Evolutionary conservation across 2,888 invertebrate species (phyloP).

Genomic region (Mallateleia sp.): DNA sequence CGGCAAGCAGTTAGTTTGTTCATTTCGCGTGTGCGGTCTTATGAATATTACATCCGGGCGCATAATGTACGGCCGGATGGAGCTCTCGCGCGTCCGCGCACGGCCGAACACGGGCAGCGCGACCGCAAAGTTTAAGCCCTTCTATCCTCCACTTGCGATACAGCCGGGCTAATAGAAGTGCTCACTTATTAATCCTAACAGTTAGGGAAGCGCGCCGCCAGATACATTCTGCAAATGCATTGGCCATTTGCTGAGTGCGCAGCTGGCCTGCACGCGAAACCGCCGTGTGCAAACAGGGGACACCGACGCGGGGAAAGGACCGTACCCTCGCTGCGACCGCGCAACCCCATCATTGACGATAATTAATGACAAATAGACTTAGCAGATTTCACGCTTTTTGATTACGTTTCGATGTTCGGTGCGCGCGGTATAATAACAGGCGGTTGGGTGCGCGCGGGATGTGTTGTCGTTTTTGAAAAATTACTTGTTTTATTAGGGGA

Average conservation of each 20-base stretch:
- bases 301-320: conserved; percentile 47
- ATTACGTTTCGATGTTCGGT: conserved; percentile 15
- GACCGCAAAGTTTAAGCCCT: conserved; percentile 76
- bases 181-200: conserved; percentile 79
- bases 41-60: conserved; percentile 76
- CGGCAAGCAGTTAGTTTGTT: conserved; percentile 72
- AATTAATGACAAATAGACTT: conserved; percentile 46
- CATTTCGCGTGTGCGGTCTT: conserved; percentile 71
- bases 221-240: no score
- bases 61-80: conserved; percentile 71
- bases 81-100: conserved; percentile 34
- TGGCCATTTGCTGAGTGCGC: conserved; percentile 78
- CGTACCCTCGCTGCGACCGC: not conserved
- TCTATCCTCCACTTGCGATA: conserved; percentile 71
- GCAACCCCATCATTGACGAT: conserved; percentile 26
- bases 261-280: conserved; percentile 73
- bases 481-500: no score
- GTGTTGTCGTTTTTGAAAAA: no score
- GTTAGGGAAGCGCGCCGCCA: conserved; percentile 72
- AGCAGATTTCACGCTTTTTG: conserved; percentile 51
- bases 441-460: no score
- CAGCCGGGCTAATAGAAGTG: conserved; percentile 77
- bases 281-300: conserved; percentile 73
- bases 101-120: conserved; percentile 35
- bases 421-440: no score